Conservation (phyloP, 2,113 vertebrate genomes). For the Vireo altiloquus region DNA sequence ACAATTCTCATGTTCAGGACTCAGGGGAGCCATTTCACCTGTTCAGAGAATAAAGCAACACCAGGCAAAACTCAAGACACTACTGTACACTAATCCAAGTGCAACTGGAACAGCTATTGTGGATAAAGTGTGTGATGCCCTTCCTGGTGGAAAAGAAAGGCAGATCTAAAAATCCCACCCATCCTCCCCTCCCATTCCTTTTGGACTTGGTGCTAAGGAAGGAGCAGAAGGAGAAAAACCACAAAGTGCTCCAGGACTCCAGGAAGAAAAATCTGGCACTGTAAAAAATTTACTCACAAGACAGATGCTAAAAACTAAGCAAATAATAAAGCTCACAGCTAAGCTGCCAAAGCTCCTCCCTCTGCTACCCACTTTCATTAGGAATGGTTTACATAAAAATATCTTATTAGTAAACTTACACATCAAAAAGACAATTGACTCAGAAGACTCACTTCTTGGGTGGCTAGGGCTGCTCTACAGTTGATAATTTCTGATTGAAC, state of each 20-base stretch:
- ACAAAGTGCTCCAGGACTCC: neutral
- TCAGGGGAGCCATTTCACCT: neutral
- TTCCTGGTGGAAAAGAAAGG: neutral
- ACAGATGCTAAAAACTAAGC: neutral
- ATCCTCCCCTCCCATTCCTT: accelerated
- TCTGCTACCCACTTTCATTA: neutral
- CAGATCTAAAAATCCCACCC: neutral
- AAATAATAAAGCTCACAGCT: neutral
- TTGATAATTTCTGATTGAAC: neutral
- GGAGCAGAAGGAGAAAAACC: neutral
- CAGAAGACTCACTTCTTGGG: neutral
- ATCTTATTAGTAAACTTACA: neutral
- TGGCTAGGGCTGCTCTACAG: neutral
- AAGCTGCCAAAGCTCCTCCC: neutral
- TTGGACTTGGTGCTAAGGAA: neutral
- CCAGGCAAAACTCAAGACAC: neutral
- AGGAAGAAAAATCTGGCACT: neutral
- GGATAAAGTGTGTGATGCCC: neutral
- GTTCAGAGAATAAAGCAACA: neutral
- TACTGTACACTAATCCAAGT: neutral
- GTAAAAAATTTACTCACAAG: neutral
- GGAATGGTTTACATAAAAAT: neutral
- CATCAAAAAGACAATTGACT: neutral
- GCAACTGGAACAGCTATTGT: neutral
- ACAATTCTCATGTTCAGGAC: neutral